These are phyloP conservation scores for Scolopax bukidnonensis DNA, from an alignment of 2,797 vertebrate species.

Conservation along the genomic window DNA sequence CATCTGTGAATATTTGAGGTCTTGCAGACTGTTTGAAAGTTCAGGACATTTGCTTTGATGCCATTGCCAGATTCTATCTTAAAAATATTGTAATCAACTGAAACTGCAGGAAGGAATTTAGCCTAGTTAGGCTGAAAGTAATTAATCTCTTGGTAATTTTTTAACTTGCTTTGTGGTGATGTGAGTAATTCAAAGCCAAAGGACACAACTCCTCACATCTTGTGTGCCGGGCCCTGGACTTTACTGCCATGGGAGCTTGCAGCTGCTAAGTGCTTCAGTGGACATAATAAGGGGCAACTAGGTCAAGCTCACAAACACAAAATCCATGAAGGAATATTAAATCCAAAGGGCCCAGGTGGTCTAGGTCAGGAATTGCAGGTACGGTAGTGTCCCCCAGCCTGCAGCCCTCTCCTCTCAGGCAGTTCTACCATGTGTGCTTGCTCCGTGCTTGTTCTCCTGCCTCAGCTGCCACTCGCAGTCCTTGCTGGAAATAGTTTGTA, in stretches of 20 bases:
- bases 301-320: not conserved
- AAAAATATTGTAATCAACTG: not conserved
- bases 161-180: not conserved
- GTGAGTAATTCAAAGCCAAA: not conserved
- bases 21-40: not conserved
- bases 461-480: not conserved
- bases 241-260: not conserved
- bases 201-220: not conserved
- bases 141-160: conserved; percentile 11
- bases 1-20: not conserved
- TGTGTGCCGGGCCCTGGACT: not conserved
- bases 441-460: not conserved
- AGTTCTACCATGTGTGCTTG: not conserved
- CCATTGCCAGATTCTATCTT: not conserved
- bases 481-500: not conserved
- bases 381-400: not conserved
- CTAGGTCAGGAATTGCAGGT: not conserved
- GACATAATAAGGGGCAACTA: not conserved
- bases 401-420: not conserved
- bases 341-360: not conserved
- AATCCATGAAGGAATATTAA: not conserved
- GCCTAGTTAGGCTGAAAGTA: not conserved
- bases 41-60: not conserved
- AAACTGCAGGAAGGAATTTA: not conserved
- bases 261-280: fast-evolving